Evolutionary conservation across 2,113 vertebrate species (phyloP), one percentile per base, ranked within the genome.

Genomic region (Colistium nudipinnis): DNA sequence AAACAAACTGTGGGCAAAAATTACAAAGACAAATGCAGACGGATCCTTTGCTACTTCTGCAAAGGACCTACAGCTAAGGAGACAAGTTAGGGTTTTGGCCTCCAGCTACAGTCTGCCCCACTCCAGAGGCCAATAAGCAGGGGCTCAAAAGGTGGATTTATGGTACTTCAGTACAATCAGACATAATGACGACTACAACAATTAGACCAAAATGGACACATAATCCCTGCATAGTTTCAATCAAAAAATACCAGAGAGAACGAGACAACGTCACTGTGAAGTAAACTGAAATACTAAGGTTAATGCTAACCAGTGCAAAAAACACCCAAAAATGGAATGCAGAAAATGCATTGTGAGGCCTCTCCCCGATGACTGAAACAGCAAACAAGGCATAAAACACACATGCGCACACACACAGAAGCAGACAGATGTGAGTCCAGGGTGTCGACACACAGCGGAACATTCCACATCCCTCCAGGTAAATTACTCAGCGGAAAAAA

Each of bases 391-490:
- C 39, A 49, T 56, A 49, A 56, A 36, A 55, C 35, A 60, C 19
- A 56, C 36, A 61, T 27, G n/a, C 16, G 45, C 20, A 74, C 41
- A 61, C 44, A 44, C 49, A 25, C 3, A 53, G 52, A 25, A 24
- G 48, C 16, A 60, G 62, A 69, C 64, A 70, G 33, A 77, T 68
- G 38, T 27, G 24, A 47, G 39, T 47, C 63, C 20, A 30, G 66
- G 60, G 52, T 51, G 45, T 55, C 2, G 41, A 63, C 41, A 66
- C 64, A 70, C 74, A 83, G 76, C 70, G 87, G 78, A 9, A 56
- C 72, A 86, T 80, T 81, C 72, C 74, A 75, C 63, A 76, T 64
- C 39, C 49, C 30, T 17, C 17, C 22, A 1, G 6, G 6, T 56
- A 39, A 43, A 59, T 65, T 30, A 62, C 30, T 65, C 55, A 31